A percentile compares a stretch with the other conserved stretches of the same genome.
Evolutionary conservation across 2,113 vertebrate genomes (phyloP).

Genomic region (Dendrocopos noguchii): DNA sequence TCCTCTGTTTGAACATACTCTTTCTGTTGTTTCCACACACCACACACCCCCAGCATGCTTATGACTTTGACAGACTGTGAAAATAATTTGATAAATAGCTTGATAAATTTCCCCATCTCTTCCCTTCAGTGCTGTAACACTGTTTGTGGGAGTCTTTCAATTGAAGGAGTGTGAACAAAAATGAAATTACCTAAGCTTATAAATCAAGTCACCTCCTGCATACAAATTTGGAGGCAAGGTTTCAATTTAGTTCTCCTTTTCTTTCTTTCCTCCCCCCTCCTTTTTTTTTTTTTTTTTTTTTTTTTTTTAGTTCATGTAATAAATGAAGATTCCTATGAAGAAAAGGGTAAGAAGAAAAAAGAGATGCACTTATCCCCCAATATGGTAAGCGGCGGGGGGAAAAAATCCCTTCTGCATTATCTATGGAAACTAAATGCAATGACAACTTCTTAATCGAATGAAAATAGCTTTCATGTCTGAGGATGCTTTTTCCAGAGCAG

Average conservation of each 20-base stretch:
- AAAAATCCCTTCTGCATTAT: conserved; percentile 44
- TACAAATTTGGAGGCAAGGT: conserved; percentile 52
- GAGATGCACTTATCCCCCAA: not conserved
- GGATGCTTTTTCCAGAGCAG: conserved; percentile 60
- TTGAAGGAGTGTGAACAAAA: conserved; percentile 54
- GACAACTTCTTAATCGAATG: conserved; percentile 70
- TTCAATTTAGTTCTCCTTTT: conserved; percentile 50
- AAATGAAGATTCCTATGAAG: conserved; percentile 27
- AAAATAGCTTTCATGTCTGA: conserved; percentile 70
- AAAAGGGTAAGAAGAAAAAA: not conserved
- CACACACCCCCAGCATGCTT: not conserved
- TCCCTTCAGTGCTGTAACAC: not conserved
- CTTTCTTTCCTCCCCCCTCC: not conserved
- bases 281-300: too few relatives aligned
- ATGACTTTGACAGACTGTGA: conserved; percentile 45
- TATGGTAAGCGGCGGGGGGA: not conserved
- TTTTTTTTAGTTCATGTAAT: not conserved
- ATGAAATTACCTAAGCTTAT: conserved; percentile 56
- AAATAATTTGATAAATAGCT: conserved; percentile 60
- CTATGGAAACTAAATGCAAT: conserved; percentile 67
- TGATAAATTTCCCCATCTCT: conserved; percentile 59
- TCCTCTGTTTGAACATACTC: not conserved
- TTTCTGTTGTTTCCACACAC: not conserved
- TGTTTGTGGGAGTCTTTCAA: conserved; percentile 44
- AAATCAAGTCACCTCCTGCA: conserved; percentile 50